Conservation (phyloP, 1,140 invertebrate species). For the Dinoponera quadriceps region DNA sequence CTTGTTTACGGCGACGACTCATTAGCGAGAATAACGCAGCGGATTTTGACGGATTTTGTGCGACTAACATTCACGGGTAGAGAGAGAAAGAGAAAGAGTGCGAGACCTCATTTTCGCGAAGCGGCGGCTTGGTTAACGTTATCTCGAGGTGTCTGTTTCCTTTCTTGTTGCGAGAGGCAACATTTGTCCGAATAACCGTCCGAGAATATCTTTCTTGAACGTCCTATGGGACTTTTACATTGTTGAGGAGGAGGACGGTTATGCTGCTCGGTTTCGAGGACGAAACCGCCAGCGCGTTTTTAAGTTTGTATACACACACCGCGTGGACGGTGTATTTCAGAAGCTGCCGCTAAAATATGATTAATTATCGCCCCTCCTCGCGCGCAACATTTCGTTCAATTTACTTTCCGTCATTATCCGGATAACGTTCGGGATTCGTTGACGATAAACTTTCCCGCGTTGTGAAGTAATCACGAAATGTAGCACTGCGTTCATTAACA, state of each 20-base stretch:
- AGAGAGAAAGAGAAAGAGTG: background rate
- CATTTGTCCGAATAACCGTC: constrained; percentile 54
- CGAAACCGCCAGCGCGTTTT: background rate
- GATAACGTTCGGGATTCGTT: too few species aligned
- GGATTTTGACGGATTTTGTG: constrained; percentile 16
- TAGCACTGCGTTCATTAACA: too few species aligned
- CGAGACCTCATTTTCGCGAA: constrained; percentile 51
- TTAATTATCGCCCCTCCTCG: too few species aligned
- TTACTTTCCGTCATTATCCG: too few species aligned
- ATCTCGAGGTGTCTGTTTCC: constrained; percentile 57
- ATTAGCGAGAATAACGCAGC: background rate
- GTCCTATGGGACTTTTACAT: constrained; percentile 47
- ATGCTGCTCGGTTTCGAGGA: constrained; percentile 5
- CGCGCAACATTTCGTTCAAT: too few species aligned
- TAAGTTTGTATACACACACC: background rate
- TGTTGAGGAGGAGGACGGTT: constrained; percentile 48
- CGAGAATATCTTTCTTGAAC: constrained; percentile 43
- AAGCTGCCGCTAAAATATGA: background rate
- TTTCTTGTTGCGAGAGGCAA: constrained; percentile 66
- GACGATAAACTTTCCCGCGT: too few species aligned
- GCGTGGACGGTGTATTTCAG: background rate
- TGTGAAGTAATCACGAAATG: too few species aligned
- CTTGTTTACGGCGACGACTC: background rate
- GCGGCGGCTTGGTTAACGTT: constrained; percentile 46
- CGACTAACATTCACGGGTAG: constrained; percentile 2